Percentiles rank a stretch among this genome's conserved stretches.
These are phyloP conservation scores for Psilanteris sp. DNA, from an alignment of 1,140 invertebrate genomes.

Conservation along the genomic window DNA sequence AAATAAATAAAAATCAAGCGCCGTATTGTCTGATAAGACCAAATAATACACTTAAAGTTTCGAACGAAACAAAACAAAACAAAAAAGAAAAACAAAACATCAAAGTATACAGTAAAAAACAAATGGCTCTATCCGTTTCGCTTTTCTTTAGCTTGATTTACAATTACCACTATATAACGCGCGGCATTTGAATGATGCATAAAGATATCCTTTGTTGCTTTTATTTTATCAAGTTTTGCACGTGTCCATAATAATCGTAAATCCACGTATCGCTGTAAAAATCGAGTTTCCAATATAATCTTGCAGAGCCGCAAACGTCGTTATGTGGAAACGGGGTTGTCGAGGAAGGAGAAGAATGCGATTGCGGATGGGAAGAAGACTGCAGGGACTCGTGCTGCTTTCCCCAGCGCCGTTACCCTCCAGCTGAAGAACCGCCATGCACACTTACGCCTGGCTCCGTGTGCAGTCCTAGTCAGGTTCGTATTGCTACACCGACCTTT, in stretches of 20 bases:
- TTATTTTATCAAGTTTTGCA: constrained; percentile 28
- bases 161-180: constrained; percentile 7
- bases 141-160: not conserved
- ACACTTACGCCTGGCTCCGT: constrained; percentile 87
- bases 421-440: constrained; percentile 88
- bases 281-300: constrained; percentile 59
- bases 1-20: no score
- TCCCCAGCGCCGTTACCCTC: constrained; percentile 90
- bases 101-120: no score
- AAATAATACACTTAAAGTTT: no score
- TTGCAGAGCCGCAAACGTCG: constrained; percentile 90
- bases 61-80: not conserved
- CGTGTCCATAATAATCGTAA: constrained; percentile 52
- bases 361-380: constrained; percentile 98
- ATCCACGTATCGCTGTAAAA: constrained; percentile 54
- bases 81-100: not conserved
- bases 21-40: no score
- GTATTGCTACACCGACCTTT: constrained; percentile 6
- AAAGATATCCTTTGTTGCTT: not conserved
- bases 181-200: not conserved
- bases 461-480: constrained; percentile 90
- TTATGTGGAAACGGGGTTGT: constrained; percentile 98
- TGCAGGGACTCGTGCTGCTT: constrained; percentile 96
- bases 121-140: not conserved
- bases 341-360: constrained; percentile 97